Evolutionary conservation across 2,797 vertebrate genomes (phyloP).

Genomic region (Periophthalmus magnuspinnatus): DNA sequence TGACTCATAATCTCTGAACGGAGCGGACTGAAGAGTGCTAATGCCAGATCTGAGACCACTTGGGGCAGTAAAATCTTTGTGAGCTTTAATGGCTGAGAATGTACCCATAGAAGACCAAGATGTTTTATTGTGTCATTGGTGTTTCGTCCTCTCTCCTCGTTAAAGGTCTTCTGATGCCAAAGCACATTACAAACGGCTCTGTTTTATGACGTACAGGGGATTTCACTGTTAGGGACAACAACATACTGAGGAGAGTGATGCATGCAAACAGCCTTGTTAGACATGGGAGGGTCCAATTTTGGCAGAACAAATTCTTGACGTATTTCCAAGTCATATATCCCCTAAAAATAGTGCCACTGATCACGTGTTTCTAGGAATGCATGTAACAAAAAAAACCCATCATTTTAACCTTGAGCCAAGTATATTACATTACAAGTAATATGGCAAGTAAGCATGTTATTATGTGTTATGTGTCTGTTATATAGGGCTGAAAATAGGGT

Average conservation of each 20-base stretch:
- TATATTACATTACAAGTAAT: too few relatives aligned
- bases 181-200: constrained; percentile 46
- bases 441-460: neutral
- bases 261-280: constrained; percentile 38
- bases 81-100: constrained; percentile 67
- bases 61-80: constrained; percentile 47
- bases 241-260: constrained; percentile 29
- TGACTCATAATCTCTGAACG: constrained; percentile 38
- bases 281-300: neutral
- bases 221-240: constrained; percentile 56
- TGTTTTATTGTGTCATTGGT: constrained; percentile 53
- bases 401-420: neutral
- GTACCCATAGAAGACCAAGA: constrained; percentile 48
- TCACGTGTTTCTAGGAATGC: neutral
- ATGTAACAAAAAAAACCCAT: neutral
- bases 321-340: neutral
- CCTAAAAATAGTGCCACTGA: neutral
- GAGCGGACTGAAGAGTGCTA: constrained; percentile 47
- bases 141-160: constrained; percentile 56
- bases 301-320: constrained; percentile 4
- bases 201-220: constrained; percentile 59
- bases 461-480: constrained; percentile 1
- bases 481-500: constrained; percentile 41
- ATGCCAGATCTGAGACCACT: constrained; percentile 55
- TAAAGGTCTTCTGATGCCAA: constrained; percentile 49